phyloP scores from a whole-genome alignment of 2,113 vertebrate genomes.

The Heterotilapia buettikoferi region DNA sequence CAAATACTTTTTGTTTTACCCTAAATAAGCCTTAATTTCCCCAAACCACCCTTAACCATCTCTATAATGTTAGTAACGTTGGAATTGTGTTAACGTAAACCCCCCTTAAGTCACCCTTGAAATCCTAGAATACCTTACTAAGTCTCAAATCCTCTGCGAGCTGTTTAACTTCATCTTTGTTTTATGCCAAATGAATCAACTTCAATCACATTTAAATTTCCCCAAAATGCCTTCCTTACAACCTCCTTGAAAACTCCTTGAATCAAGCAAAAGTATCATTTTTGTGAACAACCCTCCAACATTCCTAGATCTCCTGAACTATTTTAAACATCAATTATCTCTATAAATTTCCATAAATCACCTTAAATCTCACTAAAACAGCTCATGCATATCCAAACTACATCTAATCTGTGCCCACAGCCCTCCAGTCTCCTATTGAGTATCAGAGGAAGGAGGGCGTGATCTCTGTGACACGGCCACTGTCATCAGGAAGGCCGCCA shows the following conservation, averaged over 20 bases:
- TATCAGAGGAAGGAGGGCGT: slow-evolving; percentile 88
- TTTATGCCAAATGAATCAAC: not conserved
- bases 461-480: slow-evolving; percentile 76
- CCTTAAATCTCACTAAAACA: not conserved
- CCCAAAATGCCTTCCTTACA: not conserved
- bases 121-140: not conserved
- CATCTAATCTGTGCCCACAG: slow-evolving; percentile 55
- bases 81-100: not conserved
- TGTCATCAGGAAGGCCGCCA: slow-evolving; percentile 75
- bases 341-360: not conserved
- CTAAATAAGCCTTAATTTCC: not conserved
- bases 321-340: not conserved
- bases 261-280: not conserved
- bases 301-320: not conserved
- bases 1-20: not conserved
- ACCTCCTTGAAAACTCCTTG: not conserved
- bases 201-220: not conserved
- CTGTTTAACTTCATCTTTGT: not conserved
- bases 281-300: not conserved
- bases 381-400: not conserved
- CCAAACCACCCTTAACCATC: not conserved
- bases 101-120: not conserved
- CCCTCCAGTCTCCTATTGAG: slow-evolving; percentile 94
- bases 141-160: not conserved
- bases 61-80: not conserved